Base-by-base conservation (phyloP, 2,888 invertebrate species). In the Taphrorychus bicolor region DNA sequence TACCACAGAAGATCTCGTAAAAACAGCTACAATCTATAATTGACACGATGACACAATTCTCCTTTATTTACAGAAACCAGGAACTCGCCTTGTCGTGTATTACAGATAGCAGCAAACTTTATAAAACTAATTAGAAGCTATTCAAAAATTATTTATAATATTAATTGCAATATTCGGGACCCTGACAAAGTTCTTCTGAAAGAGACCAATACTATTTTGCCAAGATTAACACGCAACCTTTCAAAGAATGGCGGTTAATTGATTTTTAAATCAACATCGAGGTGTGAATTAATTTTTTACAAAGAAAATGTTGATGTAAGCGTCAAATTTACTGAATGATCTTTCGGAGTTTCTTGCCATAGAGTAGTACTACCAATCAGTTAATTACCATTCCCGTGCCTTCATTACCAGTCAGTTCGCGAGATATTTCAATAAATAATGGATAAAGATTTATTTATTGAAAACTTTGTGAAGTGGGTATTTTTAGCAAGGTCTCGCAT, bases 231-330 rank as follows among this genome's bases (percentile, higher is more conserved):
- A n/a, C n/a, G n/a, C n/a, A n/a, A n/a, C n/a, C n/a, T n/a, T n/a
- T n/a, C n/a, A n/a, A n/a, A n/a, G n/a, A n/a, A n/a, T n/a, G n/a
- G n/a, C n/a, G n/a, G n/a, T n/a, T n/a, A n/a, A n/a, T n/a, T n/a
- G n/a, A n/a, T n/a, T n/a, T n/a, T 40, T 40, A 40, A 40, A 40
- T 40, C 16, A 48, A n/a, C 9, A 17, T 14, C 9, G 7, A 48
- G 48, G 11, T n/a, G 14, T 19, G 16, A 48, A 48, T 48, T 48
- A 18, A 7, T 17, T 48, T n/a, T 3, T 19, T 48, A 48, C 16
- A 48, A 48, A 48, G 48, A 48, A 48, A 9, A 32, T 48, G 48
- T 9, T 48, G 48, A 48, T 48, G 48, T 48, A 48, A 48, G 4
- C 48, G 4, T 48, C 48, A 48, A 48, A 18, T 48, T 48, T 48